Percentiles rank a stretch among this genome's conserved stretches.
Evolutionary conservation across 2,113 vertebrate species (phyloP).

Genomic region (Bubalus kerabau): DNA sequence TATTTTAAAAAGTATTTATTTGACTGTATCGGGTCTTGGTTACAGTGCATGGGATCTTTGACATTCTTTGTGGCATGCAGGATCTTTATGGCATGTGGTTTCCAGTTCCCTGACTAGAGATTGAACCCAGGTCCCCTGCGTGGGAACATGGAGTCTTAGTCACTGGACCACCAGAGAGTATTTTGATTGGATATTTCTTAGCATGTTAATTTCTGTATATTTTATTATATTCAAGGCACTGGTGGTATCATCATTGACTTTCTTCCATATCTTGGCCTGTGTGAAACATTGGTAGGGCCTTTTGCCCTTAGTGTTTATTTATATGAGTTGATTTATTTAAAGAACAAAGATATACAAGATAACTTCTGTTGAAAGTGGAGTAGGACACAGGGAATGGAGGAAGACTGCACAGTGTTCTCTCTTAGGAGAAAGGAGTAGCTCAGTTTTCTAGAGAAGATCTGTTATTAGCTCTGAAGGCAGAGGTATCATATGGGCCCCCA

Average conservation of each 20-base stretch:
- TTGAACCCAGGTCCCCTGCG: fast-evolving
- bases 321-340: neutral
- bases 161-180: neutral
- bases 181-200: neutral
- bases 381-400: neutral
- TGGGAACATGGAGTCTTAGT: neutral
- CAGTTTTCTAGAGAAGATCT: neutral
- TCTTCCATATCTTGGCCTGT: neutral
- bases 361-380: neutral
- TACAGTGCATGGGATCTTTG: neutral
- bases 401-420: neutral
- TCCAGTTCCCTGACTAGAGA: neutral
- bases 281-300: neutral
- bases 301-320: neutral
- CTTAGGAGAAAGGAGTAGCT: neutral
- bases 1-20: neutral
- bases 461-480: neutral
- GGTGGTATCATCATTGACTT: neutral
- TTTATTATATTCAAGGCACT: neutral
- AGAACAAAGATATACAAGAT: neutral
- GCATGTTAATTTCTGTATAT: neutral
- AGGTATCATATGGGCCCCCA: neutral
- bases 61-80: neutral
- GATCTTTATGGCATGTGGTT: neutral
- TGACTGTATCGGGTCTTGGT: neutral